Percentiles rank a stretch among this genome's conserved stretches.
Evolutionary conservation across 2,797 vertebrate genomes (phyloP).

Genomic region (Thunnus albacares): DNA sequence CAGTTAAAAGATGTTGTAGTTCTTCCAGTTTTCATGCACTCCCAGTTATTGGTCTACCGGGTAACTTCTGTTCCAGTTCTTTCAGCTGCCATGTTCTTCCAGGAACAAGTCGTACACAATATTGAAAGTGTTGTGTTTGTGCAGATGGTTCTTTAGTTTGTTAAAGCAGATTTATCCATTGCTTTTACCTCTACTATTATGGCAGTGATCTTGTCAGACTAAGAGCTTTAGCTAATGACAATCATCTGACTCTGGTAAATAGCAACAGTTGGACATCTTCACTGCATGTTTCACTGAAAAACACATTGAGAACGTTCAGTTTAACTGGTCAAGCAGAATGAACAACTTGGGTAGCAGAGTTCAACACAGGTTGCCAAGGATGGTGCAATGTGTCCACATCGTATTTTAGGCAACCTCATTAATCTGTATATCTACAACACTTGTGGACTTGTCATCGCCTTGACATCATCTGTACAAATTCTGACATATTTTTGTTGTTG

Average conservation of each 20-base stretch:
- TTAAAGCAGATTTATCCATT: neutral
- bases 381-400: neutral
- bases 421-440: neutral
- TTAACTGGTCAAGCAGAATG: neutral
- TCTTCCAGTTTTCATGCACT: constrained; percentile 6
- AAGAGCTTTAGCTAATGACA: neutral
- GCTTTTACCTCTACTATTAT: too few species aligned
- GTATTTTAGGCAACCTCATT: neutral
- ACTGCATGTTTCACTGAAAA: too few species aligned
- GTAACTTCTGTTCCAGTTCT: neutral
- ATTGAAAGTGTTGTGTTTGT: neutral
- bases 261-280: neutral
- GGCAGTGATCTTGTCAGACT: neutral
- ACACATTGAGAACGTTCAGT: neutral
- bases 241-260: neutral
- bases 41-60: neutral
- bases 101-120: neutral
- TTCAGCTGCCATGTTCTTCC: neutral
- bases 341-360: neutral
- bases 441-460: constrained; percentile 14
- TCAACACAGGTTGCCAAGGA: neutral
- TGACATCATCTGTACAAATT: neutral
- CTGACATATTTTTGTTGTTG: neutral
- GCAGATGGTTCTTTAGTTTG: neutral
- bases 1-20: neutral